These are phyloP conservation scores for Mactromeris polynyma DNA, from an alignment of 2,888 invertebrate genomes.

Conservation along the genomic window DNA sequence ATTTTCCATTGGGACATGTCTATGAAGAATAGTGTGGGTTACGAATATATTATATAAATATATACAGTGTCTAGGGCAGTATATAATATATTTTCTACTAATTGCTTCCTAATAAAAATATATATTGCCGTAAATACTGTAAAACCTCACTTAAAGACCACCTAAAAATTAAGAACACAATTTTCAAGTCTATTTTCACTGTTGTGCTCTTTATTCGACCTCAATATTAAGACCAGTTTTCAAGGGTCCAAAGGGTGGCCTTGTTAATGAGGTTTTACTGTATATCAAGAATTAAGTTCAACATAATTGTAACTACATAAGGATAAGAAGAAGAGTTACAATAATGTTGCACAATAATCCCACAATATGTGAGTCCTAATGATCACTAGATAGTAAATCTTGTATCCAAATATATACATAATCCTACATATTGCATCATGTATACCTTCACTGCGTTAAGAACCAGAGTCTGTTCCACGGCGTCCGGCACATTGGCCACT, in stretches of 20 bases:
- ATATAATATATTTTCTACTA: neutral
- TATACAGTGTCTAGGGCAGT: neutral
- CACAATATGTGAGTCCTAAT: neutral
- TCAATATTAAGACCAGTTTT: too few species aligned
- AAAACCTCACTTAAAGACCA: too few species aligned
- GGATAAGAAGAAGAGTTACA: neutral
- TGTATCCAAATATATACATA: neutral
- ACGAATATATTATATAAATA: neutral
- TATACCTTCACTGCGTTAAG: constrained; percentile 76
- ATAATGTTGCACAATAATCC: neutral
- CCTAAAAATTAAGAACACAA: too few species aligned
- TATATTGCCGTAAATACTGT: neutral
- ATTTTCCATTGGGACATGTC: neutral
- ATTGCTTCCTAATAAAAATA: neutral
- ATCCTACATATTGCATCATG: neutral
- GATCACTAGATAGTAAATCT: neutral
- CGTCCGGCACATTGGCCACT: constrained; percentile 54
- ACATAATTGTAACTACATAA: neutral
- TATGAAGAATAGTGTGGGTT: neutral
- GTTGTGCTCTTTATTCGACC: too few species aligned
- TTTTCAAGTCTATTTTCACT: too few species aligned
- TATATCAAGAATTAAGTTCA: neutral
- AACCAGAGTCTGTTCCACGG: constrained; percentile 71
- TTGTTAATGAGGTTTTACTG: too few species aligned
- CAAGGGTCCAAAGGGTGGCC: too few species aligned